Percentiles rank a stretch among this genome's conserved stretches.
These are phyloP conservation scores for Poliocrania exsul DNA, from an alignment of 2,797 vertebrate genomes.

Conservation along the genomic window DNA sequence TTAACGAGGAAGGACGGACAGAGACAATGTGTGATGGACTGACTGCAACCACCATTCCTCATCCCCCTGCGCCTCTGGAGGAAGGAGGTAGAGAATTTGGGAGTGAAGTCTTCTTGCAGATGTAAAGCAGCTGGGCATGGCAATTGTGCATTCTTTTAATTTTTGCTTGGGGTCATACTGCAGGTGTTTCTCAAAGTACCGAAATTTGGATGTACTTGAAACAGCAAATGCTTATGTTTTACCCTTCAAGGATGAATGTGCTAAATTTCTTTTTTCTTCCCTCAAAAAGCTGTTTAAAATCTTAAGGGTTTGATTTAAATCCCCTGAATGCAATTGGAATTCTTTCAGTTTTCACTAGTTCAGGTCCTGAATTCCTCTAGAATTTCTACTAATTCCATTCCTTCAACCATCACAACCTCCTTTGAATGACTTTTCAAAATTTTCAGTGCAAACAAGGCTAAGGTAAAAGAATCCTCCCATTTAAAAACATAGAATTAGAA, in stretches of 20 bases:
- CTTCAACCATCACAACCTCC: neutral
- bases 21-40: neutral
- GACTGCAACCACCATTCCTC: neutral
- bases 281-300: neutral
- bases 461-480: neutral
- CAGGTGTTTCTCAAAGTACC: neutral
- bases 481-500: neutral
- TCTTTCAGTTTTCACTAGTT: neutral
- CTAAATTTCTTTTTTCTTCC: neutral
- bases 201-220: conserved; percentile 9
- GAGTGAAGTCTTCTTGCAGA: neutral
- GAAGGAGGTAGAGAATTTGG: neutral
- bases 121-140: neutral
- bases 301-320: neutral
- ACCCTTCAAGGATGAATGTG: neutral
- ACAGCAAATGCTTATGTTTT: conserved; percentile 15
- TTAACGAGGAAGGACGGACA: neutral
- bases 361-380: neutral
- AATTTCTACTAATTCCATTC: neutral
- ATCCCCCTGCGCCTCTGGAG: neutral
- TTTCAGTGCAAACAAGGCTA: neutral
- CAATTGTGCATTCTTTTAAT: neutral
- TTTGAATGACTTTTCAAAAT: neutral
- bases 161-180: neutral
- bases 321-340: neutral